Evolutionary conservation across 2,113 vertebrate genomes (phyloP).

Genomic region (Todiramphus saurophagus): DNA sequence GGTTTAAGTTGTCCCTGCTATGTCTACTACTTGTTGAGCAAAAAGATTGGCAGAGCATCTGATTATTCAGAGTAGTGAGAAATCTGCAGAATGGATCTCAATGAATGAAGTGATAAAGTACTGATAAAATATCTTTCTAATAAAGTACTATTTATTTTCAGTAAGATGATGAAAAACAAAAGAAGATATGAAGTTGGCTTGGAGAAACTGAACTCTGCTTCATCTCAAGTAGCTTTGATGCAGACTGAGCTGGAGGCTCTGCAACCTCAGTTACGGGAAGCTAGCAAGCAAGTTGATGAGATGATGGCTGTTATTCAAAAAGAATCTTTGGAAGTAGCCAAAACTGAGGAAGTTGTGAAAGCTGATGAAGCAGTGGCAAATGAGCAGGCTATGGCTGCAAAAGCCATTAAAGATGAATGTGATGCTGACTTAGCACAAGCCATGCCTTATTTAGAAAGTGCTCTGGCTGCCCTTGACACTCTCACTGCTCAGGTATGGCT

Average conservation of each 20-base stretch:
- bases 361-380: conserved; percentile 85
- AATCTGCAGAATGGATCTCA: background rate
- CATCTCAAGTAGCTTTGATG: conserved; percentile 86
- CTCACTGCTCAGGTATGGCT: conserved; percentile 83
- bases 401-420: conserved; percentile 92
- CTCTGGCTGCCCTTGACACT: conserved; percentile 84
- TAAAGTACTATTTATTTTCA: conserved; percentile 47
- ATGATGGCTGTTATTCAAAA: conserved; percentile 85
- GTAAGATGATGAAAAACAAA: conserved; percentile 88
- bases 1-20: background rate
- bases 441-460: conserved; percentile 84
- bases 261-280: conserved; percentile 84
- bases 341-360: conserved; percentile 87
- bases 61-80: background rate
- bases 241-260: conserved; percentile 86
- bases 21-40: background rate
- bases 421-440: conserved; percentile 87
- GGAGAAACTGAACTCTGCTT: conserved; percentile 86
- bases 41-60: background rate
- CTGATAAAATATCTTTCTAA: background rate
- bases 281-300: conserved; percentile 86
- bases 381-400: conserved; percentile 87
- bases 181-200: conserved; percentile 87
- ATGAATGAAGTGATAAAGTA: background rate
- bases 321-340: conserved; percentile 88